Percentiles rank a stretch among this genome's conserved stretches.
Conservation (phyloP, 64 coral and sea anemone species). For the Trachythela sp. region DNA sequence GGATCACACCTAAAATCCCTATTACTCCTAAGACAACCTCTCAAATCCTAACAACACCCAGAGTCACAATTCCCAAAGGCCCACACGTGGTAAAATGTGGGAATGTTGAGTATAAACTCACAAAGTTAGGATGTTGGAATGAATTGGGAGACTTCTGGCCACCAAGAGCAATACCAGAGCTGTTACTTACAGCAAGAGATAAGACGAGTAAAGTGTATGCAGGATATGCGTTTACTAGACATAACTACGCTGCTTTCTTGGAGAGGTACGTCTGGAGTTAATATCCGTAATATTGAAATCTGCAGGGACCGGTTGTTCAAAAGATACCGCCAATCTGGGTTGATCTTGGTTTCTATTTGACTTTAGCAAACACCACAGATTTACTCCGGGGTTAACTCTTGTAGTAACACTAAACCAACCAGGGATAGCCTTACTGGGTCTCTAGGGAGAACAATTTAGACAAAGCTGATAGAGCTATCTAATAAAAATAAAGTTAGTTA, state of each 20-base stretch:
- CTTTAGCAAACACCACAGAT: too few species aligned
- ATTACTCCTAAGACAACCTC: not conserved
- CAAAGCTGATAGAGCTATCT: too few species aligned
- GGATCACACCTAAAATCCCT: not conserved
- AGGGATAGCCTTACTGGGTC: too few species aligned
- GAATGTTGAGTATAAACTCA: not conserved
- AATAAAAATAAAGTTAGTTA: too few species aligned
- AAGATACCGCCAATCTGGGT: too few species aligned
- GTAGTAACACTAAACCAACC: too few species aligned
- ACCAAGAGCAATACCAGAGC: not conserved
- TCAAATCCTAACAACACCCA: not conserved
- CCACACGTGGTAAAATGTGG: not conserved
- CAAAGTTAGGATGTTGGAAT: constrained; percentile 5
- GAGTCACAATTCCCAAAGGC: not conserved
- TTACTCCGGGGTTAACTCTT: too few species aligned
- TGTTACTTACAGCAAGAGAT: not conserved
- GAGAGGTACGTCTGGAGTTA: not conserved
- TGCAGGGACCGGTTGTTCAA: too few species aligned
- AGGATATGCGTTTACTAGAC: not conserved
- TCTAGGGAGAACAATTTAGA: too few species aligned
- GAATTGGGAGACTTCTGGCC: not conserved
- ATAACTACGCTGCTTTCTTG: not conserved
- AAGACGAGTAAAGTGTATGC: not conserved
- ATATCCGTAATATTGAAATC: too few species aligned
- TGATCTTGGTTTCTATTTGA: too few species aligned